A percentile compares a stretch with the other conserved stretches of the same genome.
Evolutionary conservation across 2,113 vertebrate genomes (phyloP).

Genomic region (Ciconia boyciana): DNA sequence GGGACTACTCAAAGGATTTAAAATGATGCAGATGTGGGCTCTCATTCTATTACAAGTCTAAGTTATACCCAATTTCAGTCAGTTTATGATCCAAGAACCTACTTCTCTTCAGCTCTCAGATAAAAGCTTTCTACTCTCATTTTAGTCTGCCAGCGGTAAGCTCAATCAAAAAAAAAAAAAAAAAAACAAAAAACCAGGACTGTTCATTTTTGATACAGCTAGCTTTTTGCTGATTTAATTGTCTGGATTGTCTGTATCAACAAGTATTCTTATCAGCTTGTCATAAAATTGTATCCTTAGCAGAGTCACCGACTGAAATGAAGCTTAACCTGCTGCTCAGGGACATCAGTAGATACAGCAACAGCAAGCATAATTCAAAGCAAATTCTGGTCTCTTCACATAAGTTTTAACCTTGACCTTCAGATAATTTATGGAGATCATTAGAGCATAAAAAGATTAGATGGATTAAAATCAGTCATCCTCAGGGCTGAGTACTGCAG

Average conservation of each 20-base stretch:
- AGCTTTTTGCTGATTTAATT: neutral
- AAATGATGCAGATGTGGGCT: neutral
- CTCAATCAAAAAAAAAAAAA: neutral
- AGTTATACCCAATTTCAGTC: neutral
- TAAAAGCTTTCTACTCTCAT: neutral
- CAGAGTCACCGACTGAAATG: neutral
- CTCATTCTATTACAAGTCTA: neutral
- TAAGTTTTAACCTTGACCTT: neutral
- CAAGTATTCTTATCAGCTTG: neutral
- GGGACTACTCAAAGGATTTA: neutral
- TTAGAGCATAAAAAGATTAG: neutral
- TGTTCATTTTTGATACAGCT: neutral
- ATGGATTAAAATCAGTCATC: neutral
- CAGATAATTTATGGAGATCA: neutral
- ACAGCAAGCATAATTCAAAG: neutral
- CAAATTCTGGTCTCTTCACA: neutral
- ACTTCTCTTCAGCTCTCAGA: neutral
- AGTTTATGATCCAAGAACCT: neutral
- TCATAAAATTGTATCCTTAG: neutral
- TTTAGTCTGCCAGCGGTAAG: neutral
- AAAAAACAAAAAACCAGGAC: neutral
- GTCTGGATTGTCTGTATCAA: neutral
- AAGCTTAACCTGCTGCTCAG: neutral
- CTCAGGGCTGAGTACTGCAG: neutral
- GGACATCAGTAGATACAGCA: neutral